Evolutionary conservation across 2,797 vertebrate species (phyloP).

Genomic region (Pteropus rufus): DNA sequence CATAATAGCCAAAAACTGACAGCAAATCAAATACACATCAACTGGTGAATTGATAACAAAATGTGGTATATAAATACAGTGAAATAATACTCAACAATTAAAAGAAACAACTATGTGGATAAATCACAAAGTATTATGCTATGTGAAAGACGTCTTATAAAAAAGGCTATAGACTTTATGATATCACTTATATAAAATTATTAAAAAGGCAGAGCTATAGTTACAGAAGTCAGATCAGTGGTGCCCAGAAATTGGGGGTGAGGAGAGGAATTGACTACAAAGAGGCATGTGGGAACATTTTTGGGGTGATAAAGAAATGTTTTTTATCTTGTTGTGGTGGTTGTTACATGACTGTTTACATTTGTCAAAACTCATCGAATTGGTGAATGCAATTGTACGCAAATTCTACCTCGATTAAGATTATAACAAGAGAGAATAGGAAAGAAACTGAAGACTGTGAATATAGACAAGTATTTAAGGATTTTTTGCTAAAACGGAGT

Average conservation of each 20-base stretch:
- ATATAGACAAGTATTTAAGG: background rate
- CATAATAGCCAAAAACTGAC: background rate
- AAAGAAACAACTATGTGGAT: background rate
- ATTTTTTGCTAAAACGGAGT: background rate
- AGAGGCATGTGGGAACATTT: background rate
- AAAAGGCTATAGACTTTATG: background rate
- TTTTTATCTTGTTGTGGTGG: background rate
- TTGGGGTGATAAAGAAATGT: background rate
- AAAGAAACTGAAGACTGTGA: background rate
- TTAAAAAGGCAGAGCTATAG: background rate
- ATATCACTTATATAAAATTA: slow-evolving; percentile 6
- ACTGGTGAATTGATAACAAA: background rate
- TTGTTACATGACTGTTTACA: background rate
- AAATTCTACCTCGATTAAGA: background rate
- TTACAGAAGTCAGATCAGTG: background rate
- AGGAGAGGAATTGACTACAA: background rate
- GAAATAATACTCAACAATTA: background rate
- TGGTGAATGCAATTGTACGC: background rate
- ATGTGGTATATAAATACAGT: background rate
- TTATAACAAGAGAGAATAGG: background rate
- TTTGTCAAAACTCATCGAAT: background rate
- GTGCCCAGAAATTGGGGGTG: background rate
- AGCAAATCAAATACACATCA: background rate
- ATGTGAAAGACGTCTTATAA: background rate
- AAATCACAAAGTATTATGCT: background rate